Evolutionary conservation across 2,113 vertebrate species (phyloP).

Genomic region (Gallinago media): DNA sequence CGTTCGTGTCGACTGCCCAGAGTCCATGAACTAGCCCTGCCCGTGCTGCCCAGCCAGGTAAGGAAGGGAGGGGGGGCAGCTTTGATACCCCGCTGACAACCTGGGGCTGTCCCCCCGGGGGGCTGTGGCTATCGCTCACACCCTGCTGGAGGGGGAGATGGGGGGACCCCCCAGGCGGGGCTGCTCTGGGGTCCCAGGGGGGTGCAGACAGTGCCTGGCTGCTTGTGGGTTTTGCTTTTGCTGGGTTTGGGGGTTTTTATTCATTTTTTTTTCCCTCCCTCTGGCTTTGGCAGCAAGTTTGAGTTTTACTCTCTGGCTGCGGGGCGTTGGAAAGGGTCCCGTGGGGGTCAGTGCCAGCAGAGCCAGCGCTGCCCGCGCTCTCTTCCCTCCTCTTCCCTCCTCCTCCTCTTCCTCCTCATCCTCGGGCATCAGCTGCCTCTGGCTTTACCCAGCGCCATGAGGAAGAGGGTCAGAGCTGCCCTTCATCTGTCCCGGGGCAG

Average conservation of each 20-base stretch:
- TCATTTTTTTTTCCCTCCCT: rapidly evolving
- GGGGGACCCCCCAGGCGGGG: rapidly evolving
- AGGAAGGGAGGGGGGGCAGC: not conserved
- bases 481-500: not conserved
- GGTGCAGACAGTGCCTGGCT: not conserved
- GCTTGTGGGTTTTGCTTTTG: not conserved
- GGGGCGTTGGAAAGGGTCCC: not conserved
- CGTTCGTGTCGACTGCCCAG: constrained; percentile 90
- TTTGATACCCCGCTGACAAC: not conserved
- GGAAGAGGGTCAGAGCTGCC: not conserved
- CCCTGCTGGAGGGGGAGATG: not conserved
- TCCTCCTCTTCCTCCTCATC: not conserved
- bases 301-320: not conserved
- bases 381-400: not conserved
- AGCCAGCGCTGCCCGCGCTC: not conserved
- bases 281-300: not conserved
- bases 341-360: not conserved
- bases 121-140: not conserved
- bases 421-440: not conserved
- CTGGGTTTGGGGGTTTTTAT: rapidly evolving
- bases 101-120: not conserved
- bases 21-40: constrained; percentile 83
- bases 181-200: not conserved
- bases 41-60: constrained; percentile 21
- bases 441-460: not conserved